These are phyloP conservation scores for Callorhinus ursinus DNA, from an alignment of 2,113 vertebrate genomes.

Conservation along the genomic window DNA sequence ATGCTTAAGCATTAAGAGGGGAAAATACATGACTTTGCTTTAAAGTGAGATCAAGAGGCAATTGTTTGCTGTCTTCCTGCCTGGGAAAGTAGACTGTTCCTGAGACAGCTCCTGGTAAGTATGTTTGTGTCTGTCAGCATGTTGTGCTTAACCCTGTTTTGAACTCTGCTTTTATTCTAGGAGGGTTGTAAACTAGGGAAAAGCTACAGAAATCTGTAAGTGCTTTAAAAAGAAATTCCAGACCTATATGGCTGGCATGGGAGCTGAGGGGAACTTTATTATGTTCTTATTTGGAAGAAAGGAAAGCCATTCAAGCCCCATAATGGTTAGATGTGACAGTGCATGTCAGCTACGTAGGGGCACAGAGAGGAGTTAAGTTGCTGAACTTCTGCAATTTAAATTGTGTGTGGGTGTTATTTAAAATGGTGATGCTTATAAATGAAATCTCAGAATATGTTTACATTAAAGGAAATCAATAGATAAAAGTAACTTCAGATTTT, in stretches of 20 bases:
- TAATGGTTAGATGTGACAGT: not conserved
- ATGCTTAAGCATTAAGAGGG: not conserved
- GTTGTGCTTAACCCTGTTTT: not conserved
- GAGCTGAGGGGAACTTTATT: not conserved
- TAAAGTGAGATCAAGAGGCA: not conserved
- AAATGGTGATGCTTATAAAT: not conserved
- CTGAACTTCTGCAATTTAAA: not conserved
- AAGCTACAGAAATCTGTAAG: constrained; percentile 39
- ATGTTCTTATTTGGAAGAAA: not conserved
- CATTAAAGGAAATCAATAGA: not conserved
- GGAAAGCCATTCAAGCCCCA: not conserved
- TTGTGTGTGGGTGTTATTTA: not conserved
- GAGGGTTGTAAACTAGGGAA: constrained; percentile 31
- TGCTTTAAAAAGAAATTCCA: constrained; percentile 38
- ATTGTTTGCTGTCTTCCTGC: constrained; percentile 10
- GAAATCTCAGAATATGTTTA: not conserved
- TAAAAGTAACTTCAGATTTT: not conserved
- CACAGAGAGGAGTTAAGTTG: not conserved
- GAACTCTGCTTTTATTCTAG: constrained; percentile 63
- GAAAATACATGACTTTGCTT: not conserved
- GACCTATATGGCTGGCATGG: not conserved
- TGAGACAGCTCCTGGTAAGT: not conserved
- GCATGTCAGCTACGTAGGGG: not conserved
- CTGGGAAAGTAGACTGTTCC: not conserved
- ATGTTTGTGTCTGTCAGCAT: not conserved